Percentiles rank a stretch among this genome's conserved stretches.
Evolutionary conservation across 2,113 vertebrate species (phyloP).

Genomic region (Hystrix cristata): DNA sequence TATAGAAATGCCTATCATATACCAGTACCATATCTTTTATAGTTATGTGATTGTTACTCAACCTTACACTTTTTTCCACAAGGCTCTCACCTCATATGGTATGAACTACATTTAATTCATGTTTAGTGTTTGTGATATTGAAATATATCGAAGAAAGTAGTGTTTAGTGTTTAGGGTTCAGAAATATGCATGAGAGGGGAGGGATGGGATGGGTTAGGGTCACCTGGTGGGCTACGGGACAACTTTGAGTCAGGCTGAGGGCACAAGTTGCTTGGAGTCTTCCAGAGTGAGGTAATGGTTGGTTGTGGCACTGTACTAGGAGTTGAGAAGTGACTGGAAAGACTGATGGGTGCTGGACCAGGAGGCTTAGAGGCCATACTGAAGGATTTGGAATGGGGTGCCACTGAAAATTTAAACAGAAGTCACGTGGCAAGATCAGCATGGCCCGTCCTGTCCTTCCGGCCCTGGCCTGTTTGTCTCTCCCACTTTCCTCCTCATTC

Average conservation of each 20-base stretch:
- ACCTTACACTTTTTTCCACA: neutral
- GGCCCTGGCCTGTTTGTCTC: neutral
- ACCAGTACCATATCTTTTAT: neutral
- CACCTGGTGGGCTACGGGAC: neutral
- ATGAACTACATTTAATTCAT: neutral
- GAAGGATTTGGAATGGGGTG: neutral
- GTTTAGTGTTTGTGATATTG: neutral
- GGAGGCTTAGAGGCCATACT: neutral
- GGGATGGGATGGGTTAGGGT: neutral
- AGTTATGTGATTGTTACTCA: neutral
- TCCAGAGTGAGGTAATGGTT: neutral
- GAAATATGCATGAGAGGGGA: no score
- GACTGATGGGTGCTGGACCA: no score
- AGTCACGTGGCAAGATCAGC: neutral
- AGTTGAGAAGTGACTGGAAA: neutral
- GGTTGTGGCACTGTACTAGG: neutral
- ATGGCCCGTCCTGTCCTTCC: neutral
- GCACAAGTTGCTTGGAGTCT: neutral
- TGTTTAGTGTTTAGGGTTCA: neutral
- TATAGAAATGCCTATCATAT: neutral
- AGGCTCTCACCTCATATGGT: neutral
- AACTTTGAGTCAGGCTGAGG: neutral
- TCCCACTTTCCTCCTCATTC: neutral
- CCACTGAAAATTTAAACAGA: neutral
- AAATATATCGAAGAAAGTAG: neutral